Conservation (phyloP, 2,797 vertebrate species). For the Spea hammondii region DNA sequence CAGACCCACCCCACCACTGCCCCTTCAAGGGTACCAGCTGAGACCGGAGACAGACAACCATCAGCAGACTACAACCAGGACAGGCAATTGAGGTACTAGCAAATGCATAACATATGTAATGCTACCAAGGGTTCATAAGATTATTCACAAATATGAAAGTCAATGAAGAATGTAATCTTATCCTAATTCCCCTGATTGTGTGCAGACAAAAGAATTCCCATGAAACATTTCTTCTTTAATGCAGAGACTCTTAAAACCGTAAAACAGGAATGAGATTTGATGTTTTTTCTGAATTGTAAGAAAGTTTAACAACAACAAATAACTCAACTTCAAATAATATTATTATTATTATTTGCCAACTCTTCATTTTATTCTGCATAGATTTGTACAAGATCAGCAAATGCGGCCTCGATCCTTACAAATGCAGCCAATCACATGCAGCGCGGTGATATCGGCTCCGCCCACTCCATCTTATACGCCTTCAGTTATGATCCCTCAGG, state of each 20-base stretch:
- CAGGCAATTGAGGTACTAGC: slow-evolving; percentile 74
- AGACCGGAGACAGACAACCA: slow-evolving; percentile 71
- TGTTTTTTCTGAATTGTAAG: too few relatives aligned
- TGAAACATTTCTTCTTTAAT: too few relatives aligned
- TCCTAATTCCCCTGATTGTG: neutral
- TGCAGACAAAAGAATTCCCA: too few relatives aligned
- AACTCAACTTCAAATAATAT: too few relatives aligned
- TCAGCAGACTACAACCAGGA: slow-evolving; percentile 70
- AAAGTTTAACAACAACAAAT: too few relatives aligned
- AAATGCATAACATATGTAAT: too few relatives aligned
- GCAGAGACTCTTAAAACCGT: too few relatives aligned
- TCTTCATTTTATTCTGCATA: slow-evolving; percentile 54
- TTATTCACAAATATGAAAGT: too few relatives aligned
- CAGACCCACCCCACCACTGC: slow-evolving; percentile 66
- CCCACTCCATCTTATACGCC: slow-evolving; percentile 72
- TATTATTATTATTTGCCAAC: too few relatives aligned
- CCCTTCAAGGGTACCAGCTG: slow-evolving; percentile 53
- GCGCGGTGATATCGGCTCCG: slow-evolving; percentile 65
- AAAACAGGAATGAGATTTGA: too few relatives aligned
- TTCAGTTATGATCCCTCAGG: slow-evolving; percentile 72
- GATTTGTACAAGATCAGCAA: slow-evolving; percentile 77
- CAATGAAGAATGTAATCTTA: too few relatives aligned
- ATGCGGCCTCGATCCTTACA: slow-evolving; percentile 68
- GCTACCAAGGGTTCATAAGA: too few relatives aligned
- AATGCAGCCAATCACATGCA: slow-evolving; percentile 72